phyloP scores from a whole-genome alignment of 2,888 invertebrate genomes.

The Ganaspis brasiliensis region DNA sequence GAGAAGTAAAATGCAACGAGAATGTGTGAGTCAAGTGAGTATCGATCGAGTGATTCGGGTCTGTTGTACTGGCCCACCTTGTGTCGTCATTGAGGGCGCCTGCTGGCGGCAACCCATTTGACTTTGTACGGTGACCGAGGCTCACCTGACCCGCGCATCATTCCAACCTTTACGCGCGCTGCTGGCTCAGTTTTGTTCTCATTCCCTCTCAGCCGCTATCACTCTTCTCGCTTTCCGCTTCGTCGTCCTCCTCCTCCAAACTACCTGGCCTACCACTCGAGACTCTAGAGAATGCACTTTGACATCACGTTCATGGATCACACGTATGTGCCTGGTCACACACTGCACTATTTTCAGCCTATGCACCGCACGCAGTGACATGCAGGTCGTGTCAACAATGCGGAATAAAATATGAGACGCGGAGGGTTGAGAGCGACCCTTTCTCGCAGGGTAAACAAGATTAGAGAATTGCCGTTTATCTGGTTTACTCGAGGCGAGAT shows the following conservation, averaged over 20 bases:
- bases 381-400: slow-evolving; percentile 10
- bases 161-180: not conserved
- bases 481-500: slow-evolving; percentile 14
- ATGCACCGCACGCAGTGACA: slow-evolving; percentile 3
- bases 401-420: slow-evolving; percentile 7
- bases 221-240: too few species aligned
- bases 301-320: too few species aligned
- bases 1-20: too few species aligned
- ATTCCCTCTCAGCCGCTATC: not conserved
- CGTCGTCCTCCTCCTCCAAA: too few species aligned
- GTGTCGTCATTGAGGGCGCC: not conserved
- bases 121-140: not conserved
- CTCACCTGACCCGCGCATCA: slow-evolving; percentile 10
- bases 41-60: slow-evolving; percentile 32
- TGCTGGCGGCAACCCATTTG: not conserved
- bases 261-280: too few species aligned
- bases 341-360: slow-evolving; percentile 24
- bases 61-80: not conserved
- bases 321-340: not conserved
- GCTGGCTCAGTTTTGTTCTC: not conserved
- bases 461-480: slow-evolving; percentile 18
- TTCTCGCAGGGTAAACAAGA: slow-evolving; percentile 10
- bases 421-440: not conserved
- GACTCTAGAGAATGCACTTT: too few species aligned
- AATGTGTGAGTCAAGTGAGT: not conserved